Percentiles rank a stretch among this genome's conserved stretches.
Evolutionary conservation across 2,888 invertebrate species (phyloP).

Genomic region (Galeopsomyia nigrocyanea): DNA sequence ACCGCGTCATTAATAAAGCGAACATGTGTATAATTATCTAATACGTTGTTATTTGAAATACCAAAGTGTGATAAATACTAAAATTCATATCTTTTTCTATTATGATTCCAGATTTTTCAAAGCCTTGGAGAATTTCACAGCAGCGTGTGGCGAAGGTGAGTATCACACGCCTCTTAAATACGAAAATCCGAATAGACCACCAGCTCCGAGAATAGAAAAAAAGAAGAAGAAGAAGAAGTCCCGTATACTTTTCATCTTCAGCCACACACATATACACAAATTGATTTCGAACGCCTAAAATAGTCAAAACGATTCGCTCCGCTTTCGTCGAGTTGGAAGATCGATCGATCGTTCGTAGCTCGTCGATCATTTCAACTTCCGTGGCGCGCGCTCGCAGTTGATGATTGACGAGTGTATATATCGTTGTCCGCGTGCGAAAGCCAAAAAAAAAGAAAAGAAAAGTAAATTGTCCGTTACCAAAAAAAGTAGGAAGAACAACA

Average conservation of each 20-base stretch:
- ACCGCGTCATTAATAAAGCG: too few relatives aligned
- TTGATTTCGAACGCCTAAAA: too few relatives aligned
- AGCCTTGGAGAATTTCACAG: constrained; percentile 65
- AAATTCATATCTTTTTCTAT: constrained; percentile 38
- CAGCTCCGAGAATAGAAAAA: too few relatives aligned
- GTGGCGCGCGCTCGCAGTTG: background rate
- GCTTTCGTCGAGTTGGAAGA: background rate
- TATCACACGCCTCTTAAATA: constrained; percentile 29
- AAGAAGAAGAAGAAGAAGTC: too few relatives aligned
- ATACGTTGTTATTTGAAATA: too few relatives aligned
- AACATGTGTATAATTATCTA: too few relatives aligned
- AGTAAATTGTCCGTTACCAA: background rate
- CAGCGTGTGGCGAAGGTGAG: constrained; percentile 64
- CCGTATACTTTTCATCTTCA: too few relatives aligned
- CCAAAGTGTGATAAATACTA: too few relatives aligned
- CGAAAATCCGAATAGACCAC: too few relatives aligned
- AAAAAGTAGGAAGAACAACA: constrained; percentile 9
- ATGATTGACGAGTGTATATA: constrained; percentile 22
- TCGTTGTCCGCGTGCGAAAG: background rate
- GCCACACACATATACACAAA: too few relatives aligned
- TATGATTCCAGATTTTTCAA: constrained; percentile 68
- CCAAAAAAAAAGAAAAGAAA: background rate
- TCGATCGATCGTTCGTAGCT: constrained; percentile 23
- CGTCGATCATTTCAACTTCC: constrained; percentile 34
- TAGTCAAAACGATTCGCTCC: too few relatives aligned